Base-by-base conservation (phyloP, 2,888 invertebrate genomes). In the Drosophila subsilvestris region DNA sequence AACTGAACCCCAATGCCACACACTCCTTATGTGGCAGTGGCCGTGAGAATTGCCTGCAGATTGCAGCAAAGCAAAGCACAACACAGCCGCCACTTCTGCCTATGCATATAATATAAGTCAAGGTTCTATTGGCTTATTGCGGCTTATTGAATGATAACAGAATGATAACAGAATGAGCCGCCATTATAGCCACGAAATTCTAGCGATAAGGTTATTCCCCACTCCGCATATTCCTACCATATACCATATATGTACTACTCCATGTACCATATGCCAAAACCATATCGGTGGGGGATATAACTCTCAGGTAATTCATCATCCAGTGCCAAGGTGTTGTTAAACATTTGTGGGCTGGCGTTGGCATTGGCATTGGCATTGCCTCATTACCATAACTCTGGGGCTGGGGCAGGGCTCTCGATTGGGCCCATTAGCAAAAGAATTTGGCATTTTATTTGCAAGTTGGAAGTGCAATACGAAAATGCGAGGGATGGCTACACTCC, bases 101-200 rank as follows among this genome's bases (percentile, higher is more conserved):
- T n/a, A 43, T 62, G 47, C 45, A 68, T 51, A 62, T 70, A 62
- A 62, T 80, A 63, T 75, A 78, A 83, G 84, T 80, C 82, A 83
- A 84, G 84, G 82, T 61, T 82, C 56, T 77, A 63, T 74, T 69
- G 61, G 48, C 63, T 71, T 37, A 37, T 37, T 57, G 47, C 48
- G 60, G 66, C 60, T 73, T 58, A 73, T 72, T 49, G 57, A 47
- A 2, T 54, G 73, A 73, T 73, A 72, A 66, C 66, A 6, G 37
- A 37, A 37, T 6, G 37, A 37, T 37, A 37, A n/a, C 12, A 4
- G 32, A 25, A 27, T 57, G 32, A 37, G 2, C 37, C 22, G 18
- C 10, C 42, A 56, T 53, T 71, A 71, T 73, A 60, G 43, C 43
- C 45, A 22, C 45, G 10, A 14, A 50, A 50, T 54, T 56, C 53